Evolutionary conservation across 2,888 invertebrate species (phyloP), one percentile per base, ranked within the genome.

Genomic region (Sinotaia quadrata): DNA sequence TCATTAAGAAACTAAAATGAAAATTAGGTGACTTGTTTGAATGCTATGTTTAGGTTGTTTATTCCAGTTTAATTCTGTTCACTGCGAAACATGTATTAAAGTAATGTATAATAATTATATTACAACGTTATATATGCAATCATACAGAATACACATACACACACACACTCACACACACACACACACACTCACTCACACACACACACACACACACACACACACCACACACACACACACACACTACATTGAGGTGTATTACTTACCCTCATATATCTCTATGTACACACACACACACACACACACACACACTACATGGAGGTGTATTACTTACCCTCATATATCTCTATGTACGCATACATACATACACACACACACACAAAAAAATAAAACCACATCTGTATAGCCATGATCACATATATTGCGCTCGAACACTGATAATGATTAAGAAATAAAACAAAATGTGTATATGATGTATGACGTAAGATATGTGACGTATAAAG

Each of bases 211-310:
- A 56, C 56, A 56, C 56, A 56, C 56, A 56, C 33, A 56, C 33
- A 56, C n/a, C n/a, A 56, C 33, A 56, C n/a, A 56, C 56, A 56
- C 18, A 56, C 56, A 56, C n/a, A 56, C 56, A 56, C n/a, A 56
- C 56, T n/a, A n/a, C n/a, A n/a, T n/a, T n/a, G n/a, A n/a, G 15
- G n/a, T 33, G 33, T 29, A n/a, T n/a, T n/a, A 54, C 51, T 31
- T 29, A 54, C 54, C 10, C 4, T 7, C 8, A 27, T 52, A 18
- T 18, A n/a, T n/a, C n/a, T n/a, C 10, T 24, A 24, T 24, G 27
- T 12, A 18, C 21, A 4, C 31, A 31, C 52, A 52, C 10, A 27
- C 52, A 24, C 18, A 52, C 15, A n/a, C n/a, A n/a, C n/a, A n/a
- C n/a, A n/a, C n/a, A n/a, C n/a, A n/a, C n/a, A n/a, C n/a, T n/a